A percentile compares a stretch with the other conserved stretches of the same genome.
phyloP scores from a whole-genome alignment of 2,797 vertebrate genomes.

The Sciaenops ocellatus region DNA sequence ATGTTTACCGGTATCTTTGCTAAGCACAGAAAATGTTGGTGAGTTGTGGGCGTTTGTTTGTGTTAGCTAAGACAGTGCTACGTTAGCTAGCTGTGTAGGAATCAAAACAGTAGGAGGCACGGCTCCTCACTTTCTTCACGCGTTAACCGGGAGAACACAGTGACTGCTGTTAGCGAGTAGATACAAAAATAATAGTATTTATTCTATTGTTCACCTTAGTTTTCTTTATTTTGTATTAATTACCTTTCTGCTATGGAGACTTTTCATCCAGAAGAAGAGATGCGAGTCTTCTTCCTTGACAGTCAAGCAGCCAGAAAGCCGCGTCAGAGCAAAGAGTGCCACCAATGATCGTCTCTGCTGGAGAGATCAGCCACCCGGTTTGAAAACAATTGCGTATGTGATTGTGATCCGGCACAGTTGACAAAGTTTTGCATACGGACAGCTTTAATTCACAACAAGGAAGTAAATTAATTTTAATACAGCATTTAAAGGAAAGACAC shows the following conservation, averaged over 20 bases:
- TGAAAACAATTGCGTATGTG: not conserved
- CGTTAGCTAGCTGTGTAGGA: conserved; percentile 54
- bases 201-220: accelerated
- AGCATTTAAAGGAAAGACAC: not conserved
- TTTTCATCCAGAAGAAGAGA: conserved; percentile 14
- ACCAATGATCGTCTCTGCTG: conserved; percentile 23
- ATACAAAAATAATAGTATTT: not conserved
- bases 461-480: not conserved
- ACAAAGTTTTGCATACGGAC: not conserved
- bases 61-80: conserved; percentile 14
- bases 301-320: conserved; percentile 26
- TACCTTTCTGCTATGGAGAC: conserved; percentile 32
- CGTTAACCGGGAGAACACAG: not conserved
- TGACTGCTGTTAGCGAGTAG: accelerated
- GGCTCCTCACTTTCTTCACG: not conserved
- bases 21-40: not conserved
- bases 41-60: conserved; percentile 1
- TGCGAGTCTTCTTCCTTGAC: conserved; percentile 28
- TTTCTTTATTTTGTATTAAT: not conserved
- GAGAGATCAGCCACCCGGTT: accelerated
- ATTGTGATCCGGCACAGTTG: not conserved
- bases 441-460: not conserved
- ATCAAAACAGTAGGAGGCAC: conserved; percentile 44
- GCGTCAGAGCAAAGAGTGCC: conserved; percentile 51
- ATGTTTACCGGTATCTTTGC: not conserved